phyloP scores from a whole-genome alignment of 2,113 vertebrate genomes.

The Platanista minor region DNA sequence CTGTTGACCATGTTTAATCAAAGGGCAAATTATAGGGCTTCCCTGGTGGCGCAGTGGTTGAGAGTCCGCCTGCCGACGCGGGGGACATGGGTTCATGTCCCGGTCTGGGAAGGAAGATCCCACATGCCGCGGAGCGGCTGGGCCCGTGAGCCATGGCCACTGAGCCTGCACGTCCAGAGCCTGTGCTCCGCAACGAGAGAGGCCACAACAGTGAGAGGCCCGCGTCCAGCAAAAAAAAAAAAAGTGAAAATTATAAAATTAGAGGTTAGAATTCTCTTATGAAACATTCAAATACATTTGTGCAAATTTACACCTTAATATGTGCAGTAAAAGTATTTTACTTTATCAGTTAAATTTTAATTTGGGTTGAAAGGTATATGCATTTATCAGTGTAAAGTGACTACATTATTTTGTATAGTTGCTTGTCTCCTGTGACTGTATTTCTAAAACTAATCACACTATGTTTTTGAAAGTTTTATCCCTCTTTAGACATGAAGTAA shows the following conservation, averaged over 20 bases:
- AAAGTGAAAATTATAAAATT: background rate
- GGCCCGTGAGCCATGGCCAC: too few relatives aligned
- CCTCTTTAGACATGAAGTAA: background rate
- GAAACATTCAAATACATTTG: background rate
- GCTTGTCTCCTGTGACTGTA: background rate
- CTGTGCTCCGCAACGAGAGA: too few relatives aligned
- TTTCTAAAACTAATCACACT: background rate
- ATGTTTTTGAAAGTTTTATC: background rate
- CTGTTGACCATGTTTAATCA: background rate
- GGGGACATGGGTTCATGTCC: too few relatives aligned
- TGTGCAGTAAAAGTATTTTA: background rate
- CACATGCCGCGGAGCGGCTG: too few relatives aligned
- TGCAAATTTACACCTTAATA: background rate
- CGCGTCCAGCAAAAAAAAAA: too few relatives aligned
- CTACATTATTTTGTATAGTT: background rate
- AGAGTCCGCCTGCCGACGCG: too few relatives aligned
- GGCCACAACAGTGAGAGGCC: too few relatives aligned
- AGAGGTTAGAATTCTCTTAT: background rate
- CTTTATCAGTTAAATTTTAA: conserved; percentile 1
- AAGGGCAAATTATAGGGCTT: background rate
- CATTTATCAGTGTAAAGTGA: background rate
- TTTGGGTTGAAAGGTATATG: background rate
- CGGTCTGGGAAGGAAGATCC: too few relatives aligned
- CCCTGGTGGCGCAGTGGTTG: too few relatives aligned
- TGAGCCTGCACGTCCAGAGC: too few relatives aligned